Percentiles rank a stretch among this genome's conserved stretches.
phyloP scores from a whole-genome alignment of 2,113 vertebrate species.

The Asarcornis scutulata region DNA sequence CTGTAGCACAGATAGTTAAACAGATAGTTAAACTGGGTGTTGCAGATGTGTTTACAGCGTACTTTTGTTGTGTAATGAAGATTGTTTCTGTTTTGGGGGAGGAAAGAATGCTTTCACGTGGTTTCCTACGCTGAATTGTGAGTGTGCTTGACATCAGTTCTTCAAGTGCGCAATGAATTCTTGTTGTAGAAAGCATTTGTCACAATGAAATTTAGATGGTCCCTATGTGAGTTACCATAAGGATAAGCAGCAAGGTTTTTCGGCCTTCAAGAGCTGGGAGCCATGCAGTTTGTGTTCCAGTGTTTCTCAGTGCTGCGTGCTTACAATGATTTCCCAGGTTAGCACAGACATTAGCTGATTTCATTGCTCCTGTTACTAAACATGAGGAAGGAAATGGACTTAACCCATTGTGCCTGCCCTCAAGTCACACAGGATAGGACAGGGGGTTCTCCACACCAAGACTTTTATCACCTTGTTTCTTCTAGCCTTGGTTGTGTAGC shows the following conservation, averaged over 20 bases:
- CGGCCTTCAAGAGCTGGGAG: neutral
- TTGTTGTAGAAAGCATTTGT: neutral
- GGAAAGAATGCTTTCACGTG: neutral
- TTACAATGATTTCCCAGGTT: neutral
- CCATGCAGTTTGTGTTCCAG: neutral
- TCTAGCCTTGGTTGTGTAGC: neutral
- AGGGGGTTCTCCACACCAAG: neutral
- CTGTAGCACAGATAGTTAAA: neutral
- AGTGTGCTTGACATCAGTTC: neutral
- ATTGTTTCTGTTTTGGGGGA: neutral
- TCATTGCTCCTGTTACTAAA: neutral
- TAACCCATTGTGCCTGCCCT: neutral
- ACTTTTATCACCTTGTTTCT: neutral
- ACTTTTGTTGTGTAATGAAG: neutral
- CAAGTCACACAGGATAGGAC: neutral
- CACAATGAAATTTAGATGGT: neutral
- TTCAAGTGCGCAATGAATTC: neutral
- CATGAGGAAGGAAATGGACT: neutral
- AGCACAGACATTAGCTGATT: accelerated
- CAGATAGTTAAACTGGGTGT: neutral
- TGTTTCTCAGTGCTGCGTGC: neutral
- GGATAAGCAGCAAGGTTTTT: no score
- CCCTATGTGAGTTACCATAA: neutral
- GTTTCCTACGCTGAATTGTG: neutral
- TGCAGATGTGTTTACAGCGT: neutral